Evolutionary conservation across 1,140 invertebrate genomes (phyloP).

Genomic region (Bombyx mandarina): DNA sequence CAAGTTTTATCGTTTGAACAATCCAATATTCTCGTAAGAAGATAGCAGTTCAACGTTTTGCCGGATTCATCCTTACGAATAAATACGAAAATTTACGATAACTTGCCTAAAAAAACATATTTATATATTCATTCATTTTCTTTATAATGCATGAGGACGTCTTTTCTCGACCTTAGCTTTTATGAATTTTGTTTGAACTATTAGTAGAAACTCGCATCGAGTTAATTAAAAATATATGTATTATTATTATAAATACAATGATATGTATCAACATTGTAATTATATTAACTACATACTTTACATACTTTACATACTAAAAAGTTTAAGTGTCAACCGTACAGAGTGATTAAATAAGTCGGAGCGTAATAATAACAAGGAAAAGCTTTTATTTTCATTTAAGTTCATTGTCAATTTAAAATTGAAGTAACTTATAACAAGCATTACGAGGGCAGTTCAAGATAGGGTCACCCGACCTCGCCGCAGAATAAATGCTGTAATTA

Average conservation of each 20-base stretch:
- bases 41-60: too few species aligned
- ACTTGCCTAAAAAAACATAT: slow-evolving; percentile 58
- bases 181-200: not conserved
- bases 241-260: too few species aligned
- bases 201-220: not conserved
- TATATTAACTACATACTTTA: not conserved
- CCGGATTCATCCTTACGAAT: not conserved
- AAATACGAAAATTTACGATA: slow-evolving; percentile 46
- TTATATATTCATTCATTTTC: not conserved
- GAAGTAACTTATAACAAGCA: slow-evolving; percentile 13
- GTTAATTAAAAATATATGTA: not conserved
- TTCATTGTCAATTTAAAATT: slow-evolving; percentile 34
- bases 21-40: too few species aligned
- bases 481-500: slow-evolving; percentile 65
- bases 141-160: not conserved
- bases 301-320: too few species aligned
- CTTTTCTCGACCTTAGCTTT: not conserved
- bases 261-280: not conserved
- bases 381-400: slow-evolving; percentile 43
- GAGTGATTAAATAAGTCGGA: slow-evolving; percentile 12
- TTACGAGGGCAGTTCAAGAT: slow-evolving; percentile 35
- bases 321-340: too few species aligned
- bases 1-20: too few species aligned
- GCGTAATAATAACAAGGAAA: slow-evolving; percentile 37
- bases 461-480: slow-evolving; percentile 39